Evolutionary conservation across 2,888 invertebrate species (phyloP).

Genomic region (Macaria liturata): DNA sequence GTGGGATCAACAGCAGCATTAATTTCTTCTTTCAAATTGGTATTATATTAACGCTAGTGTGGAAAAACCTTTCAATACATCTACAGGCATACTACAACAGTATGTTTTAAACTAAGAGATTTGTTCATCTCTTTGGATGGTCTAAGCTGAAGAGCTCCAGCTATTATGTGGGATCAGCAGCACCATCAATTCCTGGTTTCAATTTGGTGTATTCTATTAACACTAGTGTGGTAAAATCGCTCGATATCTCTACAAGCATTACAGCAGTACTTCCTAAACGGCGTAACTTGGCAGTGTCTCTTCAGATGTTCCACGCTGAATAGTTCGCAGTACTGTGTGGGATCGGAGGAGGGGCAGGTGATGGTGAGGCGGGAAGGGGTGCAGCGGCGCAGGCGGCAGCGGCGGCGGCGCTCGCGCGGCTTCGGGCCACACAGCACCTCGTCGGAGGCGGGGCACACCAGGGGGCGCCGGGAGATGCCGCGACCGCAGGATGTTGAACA

Average conservation of each 20-base stretch:
- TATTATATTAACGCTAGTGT: too few relatives aligned
- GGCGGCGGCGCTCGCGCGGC: conserved; percentile 76
- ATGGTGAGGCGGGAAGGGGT: conserved; percentile 39
- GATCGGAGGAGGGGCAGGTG: conserved; percentile 59
- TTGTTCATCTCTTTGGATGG: conserved; percentile 45
- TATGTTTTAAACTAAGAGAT: too few relatives aligned
- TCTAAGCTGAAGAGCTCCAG: conserved; percentile 21
- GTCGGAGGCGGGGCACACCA: conserved; percentile 78
- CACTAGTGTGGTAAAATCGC: conserved; percentile 15
- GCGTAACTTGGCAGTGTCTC: conserved; percentile 82
- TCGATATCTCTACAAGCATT: conserved; percentile 70
- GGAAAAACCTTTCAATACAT: too few relatives aligned
- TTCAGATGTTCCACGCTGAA: conserved; percentile 61
- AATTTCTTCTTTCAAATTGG: too few relatives aligned
- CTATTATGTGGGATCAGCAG: too few relatives aligned
- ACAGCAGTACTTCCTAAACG: conserved; percentile 84
- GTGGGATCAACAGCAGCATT: too few relatives aligned
- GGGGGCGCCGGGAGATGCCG: conserved; percentile 80
- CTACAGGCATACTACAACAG: conserved; percentile 19
- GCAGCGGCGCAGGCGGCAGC: conserved; percentile 75
- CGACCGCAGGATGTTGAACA: conserved; percentile 85
- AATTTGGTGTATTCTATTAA: too few relatives aligned
- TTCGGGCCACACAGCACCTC: conserved; percentile 79
- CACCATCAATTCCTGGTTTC: too few relatives aligned
- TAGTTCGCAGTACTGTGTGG: conserved; percentile 76